Percentiles rank a stretch among this genome's conserved stretches.
Evolutionary conservation across 2,888 invertebrate genomes (phyloP).

Genomic region (Adineta ricciae): DNA sequence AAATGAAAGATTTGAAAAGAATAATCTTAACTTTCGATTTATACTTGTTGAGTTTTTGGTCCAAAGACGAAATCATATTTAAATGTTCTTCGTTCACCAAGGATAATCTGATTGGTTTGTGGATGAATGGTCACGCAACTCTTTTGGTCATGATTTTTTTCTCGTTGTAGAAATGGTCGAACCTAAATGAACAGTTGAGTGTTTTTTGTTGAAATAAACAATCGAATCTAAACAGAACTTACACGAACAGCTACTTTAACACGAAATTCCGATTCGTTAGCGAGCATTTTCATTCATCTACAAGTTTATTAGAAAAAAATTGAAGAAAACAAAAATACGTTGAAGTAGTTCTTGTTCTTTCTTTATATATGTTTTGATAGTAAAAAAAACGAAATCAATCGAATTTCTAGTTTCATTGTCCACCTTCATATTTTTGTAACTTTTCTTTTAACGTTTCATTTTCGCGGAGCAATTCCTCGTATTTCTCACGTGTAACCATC

Average conservation of each 20-base stretch:
- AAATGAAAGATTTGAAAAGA: background rate
- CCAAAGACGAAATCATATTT: slow-evolving; percentile 75
- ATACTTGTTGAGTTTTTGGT: slow-evolving; percentile 60
- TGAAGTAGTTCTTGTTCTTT: no score
- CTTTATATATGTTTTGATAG: no score
- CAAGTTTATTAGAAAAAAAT: background rate
- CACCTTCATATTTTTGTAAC: slow-evolving; percentile 31
- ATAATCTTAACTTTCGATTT: slow-evolving; percentile 53
- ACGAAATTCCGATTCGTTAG: background rate
- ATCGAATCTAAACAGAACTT: background rate
- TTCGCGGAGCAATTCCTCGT: slow-evolving; percentile 22
- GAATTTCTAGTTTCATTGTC: background rate
- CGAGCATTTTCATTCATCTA: slow-evolving; percentile 19
- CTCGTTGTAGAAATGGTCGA: slow-evolving; percentile 47
- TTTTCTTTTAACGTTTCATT: slow-evolving; percentile 33
- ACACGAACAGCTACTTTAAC: slow-evolving; percentile 19
- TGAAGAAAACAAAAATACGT: background rate
- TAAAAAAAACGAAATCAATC: background rate
- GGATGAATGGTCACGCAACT: slow-evolving; percentile 43
- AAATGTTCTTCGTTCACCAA: slow-evolving; percentile 62
- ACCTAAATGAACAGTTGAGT: slow-evolving; percentile 36
- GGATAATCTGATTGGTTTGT: slow-evolving; percentile 54
- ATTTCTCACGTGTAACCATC: slow-evolving; percentile 44
- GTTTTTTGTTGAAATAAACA: no score
- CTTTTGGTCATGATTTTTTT: slow-evolving; percentile 46